Percentiles rank a stretch among this genome's conserved stretches.
Conservation (phyloP, 1,140 invertebrate genomes). For the Lepidurus packardi region DNA sequence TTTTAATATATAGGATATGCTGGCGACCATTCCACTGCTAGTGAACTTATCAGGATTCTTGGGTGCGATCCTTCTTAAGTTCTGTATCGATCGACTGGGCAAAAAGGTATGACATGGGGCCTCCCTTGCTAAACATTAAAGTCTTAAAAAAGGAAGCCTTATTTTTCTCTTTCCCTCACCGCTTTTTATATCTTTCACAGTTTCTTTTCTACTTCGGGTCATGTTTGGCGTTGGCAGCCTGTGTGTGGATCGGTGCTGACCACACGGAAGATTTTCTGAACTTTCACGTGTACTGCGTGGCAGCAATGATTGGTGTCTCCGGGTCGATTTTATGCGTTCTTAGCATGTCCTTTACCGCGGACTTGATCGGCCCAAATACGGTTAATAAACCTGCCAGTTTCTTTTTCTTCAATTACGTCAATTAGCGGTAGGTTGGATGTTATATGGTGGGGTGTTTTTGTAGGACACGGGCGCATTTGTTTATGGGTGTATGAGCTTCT, state of each 20-base stretch:
- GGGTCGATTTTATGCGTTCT: constrained; percentile 34
- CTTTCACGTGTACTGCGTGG: constrained; percentile 23
- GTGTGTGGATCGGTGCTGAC: background rate
- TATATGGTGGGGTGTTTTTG: background rate
- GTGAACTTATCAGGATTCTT: constrained; percentile 79
- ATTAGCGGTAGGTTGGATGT: background rate
- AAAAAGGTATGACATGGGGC: constrained; percentile 53
- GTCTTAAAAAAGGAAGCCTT: background rate
- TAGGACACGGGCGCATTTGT: constrained; percentile 83
- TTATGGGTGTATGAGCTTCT: constrained; percentile 94
- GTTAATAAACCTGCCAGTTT: constrained; percentile 21
- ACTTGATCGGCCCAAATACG: constrained; percentile 34
- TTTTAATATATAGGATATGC: constrained; percentile 26
- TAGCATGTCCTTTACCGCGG: constrained; percentile 30
- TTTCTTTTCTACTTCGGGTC: background rate
- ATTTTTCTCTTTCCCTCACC: background rate
- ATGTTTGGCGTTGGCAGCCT: constrained; percentile 14
- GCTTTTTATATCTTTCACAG: background rate
- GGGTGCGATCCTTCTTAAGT: constrained; percentile 63
- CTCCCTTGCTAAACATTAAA: background rate
- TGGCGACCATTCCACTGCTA: constrained; percentile 79
- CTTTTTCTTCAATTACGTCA: background rate
- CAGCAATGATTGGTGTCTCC: constrained; percentile 30
- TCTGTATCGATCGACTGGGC: constrained; percentile 59
- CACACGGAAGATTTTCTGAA: background rate